Conservation (phyloP, 92 coral and sea anemone genomes). For the Porites evermanni region DNA sequence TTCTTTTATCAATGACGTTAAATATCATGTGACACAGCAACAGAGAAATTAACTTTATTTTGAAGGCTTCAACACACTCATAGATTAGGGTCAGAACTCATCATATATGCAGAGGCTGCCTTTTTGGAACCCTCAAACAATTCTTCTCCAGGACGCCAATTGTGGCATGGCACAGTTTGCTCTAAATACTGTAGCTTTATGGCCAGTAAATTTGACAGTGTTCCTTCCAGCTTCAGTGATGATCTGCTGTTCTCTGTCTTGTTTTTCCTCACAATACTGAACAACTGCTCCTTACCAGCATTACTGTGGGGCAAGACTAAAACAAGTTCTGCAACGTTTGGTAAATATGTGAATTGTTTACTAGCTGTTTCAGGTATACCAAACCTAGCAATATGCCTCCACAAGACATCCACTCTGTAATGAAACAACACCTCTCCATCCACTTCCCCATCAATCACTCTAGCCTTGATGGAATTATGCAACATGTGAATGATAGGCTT, state of each 20-base stretch:
- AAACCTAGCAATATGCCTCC: slow-evolving; percentile 60
- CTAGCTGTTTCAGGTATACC: slow-evolving; percentile 36
- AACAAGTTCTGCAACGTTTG: slow-evolving; percentile 69
- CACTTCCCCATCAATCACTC: slow-evolving; percentile 53
- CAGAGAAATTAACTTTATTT: slow-evolving; percentile 30
- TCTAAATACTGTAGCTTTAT: slow-evolving; percentile 72
- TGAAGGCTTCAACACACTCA: slow-evolving; percentile 20
- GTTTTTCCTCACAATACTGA: slow-evolving; percentile 63
- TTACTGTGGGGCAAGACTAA: slow-evolving; percentile 59
- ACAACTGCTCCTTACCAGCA: slow-evolving; percentile 69
- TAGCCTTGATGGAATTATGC: slow-evolving; percentile 44
- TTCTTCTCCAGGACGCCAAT: slow-evolving; percentile 52
- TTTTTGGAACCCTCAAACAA: slow-evolving; percentile 48
- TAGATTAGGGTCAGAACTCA: slow-evolving; percentile 22
- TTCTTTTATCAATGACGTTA: too few species aligned
- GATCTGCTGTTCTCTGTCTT: slow-evolving; percentile 61
- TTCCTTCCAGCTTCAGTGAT: slow-evolving; percentile 55
- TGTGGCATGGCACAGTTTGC: slow-evolving; percentile 44
- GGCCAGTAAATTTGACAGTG: slow-evolving; percentile 59
- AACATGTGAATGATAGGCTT: slow-evolving; percentile 55
- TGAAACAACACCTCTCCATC: slow-evolving; percentile 43
- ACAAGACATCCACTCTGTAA: slow-evolving; percentile 60
- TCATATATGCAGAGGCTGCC: slow-evolving; percentile 54
- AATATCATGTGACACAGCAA: background rate
- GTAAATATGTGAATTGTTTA: slow-evolving; percentile 40